These are phyloP conservation scores for Augochlora pura DNA, from an alignment of 1,140 invertebrate genomes.

Conservation along the genomic window DNA sequence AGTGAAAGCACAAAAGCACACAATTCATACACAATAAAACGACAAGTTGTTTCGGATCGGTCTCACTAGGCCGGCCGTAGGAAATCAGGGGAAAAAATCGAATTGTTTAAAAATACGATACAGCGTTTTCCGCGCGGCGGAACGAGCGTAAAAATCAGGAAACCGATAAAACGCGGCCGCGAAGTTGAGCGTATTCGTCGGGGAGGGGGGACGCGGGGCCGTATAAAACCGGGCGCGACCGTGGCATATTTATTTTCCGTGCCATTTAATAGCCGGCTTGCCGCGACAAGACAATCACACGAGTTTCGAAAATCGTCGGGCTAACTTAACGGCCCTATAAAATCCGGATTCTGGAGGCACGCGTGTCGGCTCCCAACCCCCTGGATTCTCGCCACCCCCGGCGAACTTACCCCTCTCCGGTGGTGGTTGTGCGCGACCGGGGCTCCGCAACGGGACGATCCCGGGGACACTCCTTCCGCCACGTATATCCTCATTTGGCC, in stretches of 20 bases:
- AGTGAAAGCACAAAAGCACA: no score
- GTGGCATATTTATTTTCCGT: conserved; percentile 62
- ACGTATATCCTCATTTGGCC: conserved; percentile 71
- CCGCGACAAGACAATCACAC: conserved; percentile 61
- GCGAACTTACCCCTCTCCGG: conserved; percentile 27
- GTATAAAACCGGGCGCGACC: conserved; percentile 26
- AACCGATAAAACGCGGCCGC: conserved; percentile 33
- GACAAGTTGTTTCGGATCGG: neutral
- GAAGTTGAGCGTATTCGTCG: conserved; percentile 20
- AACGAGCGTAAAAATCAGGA: neutral
- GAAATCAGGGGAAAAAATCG: neutral
- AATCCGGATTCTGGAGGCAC: conserved; percentile 45
- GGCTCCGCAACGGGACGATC: conserved; percentile 54
- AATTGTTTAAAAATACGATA: neutral
- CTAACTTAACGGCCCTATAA: conserved; percentile 66
- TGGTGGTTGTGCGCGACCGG: neutral
- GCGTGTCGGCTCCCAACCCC: conserved; percentile 7
- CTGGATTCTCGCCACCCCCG: conserved; percentile 1
- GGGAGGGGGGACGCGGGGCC: neutral
- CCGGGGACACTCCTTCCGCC: conserved; percentile 64
- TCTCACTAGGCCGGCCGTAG: neutral
- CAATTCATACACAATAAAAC: no score
- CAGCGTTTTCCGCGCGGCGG: no score
- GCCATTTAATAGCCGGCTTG: conserved; percentile 57
- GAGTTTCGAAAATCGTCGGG: conserved; percentile 64